phyloP scores from a whole-genome alignment of 1,140 invertebrate species.

The Batillaria attramentaria region DNA sequence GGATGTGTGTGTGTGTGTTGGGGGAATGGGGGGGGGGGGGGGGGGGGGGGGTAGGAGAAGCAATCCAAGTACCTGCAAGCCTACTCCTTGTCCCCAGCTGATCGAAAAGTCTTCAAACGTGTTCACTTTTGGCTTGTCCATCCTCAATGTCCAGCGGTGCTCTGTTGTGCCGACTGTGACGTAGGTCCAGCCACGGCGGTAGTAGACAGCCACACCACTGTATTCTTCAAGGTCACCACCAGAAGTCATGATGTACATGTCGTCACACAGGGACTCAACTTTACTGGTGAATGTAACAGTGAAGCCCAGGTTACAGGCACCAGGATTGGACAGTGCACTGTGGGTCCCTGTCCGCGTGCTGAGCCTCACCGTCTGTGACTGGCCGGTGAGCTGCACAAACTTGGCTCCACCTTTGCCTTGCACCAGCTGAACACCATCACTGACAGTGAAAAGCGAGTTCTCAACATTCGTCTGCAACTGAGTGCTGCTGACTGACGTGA shows the following conservation, averaged over 20 bases:
- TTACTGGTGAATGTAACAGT: slow-evolving; percentile 47
- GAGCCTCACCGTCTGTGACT: slow-evolving; percentile 35
- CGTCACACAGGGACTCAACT: slow-evolving; percentile 39
- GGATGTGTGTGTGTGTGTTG: too few species aligned
- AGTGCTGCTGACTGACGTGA: slow-evolving; percentile 32
- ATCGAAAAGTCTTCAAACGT: slow-evolving; percentile 40
- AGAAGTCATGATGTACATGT: slow-evolving; percentile 46
- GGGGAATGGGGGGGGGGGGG: too few species aligned
- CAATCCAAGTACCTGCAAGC: slow-evolving; percentile 36
- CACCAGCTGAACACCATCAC: slow-evolving; percentile 32
- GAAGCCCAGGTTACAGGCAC: slow-evolving; percentile 46
- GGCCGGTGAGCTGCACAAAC: slow-evolving; percentile 39
- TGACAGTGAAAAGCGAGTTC: neutral
- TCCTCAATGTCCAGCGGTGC: slow-evolving; percentile 46
- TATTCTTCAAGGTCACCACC: slow-evolving; percentile 37
- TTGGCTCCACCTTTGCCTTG: slow-evolving; percentile 40
- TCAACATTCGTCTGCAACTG: slow-evolving; percentile 27
- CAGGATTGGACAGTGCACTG: slow-evolving; percentile 34
- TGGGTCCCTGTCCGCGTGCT: neutral
- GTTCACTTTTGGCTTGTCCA: slow-evolving; percentile 28
- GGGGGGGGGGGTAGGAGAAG: too few species aligned
- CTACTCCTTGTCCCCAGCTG: slow-evolving; percentile 42
- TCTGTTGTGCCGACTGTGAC: slow-evolving; percentile 43
- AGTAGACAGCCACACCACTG: slow-evolving; percentile 49
- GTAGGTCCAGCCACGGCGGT: slow-evolving; percentile 36